These are phyloP conservation scores for Marmota monax DNA, from an alignment of 2,113 vertebrate genomes.

Conservation along the genomic window DNA sequence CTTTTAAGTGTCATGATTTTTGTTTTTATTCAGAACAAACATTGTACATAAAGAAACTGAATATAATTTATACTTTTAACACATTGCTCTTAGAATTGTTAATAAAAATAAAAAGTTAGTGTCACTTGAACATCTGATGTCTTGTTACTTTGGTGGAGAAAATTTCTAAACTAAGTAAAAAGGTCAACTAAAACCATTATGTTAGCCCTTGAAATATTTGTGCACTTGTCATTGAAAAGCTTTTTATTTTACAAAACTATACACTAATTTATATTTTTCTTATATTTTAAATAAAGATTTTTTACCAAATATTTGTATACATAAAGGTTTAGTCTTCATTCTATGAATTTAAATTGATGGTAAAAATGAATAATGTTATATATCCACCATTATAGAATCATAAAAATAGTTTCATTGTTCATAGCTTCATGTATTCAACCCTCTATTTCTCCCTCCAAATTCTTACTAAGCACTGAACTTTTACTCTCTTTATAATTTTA, in stretches of 20 bases:
- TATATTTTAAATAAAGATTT: not conserved
- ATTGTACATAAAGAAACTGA: not conserved
- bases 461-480: not conserved
- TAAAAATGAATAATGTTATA: too few species aligned
- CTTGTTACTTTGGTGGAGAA: not conserved
- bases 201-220: not conserved
- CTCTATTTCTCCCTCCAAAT: not conserved
- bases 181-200: not conserved
- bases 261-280: not conserved
- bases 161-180: not conserved
- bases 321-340: not conserved
- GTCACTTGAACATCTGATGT: not conserved
- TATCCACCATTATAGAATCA: too few species aligned
- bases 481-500: not conserved
- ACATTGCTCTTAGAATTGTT: not conserved
- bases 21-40: not conserved
- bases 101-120: not conserved
- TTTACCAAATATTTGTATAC: not conserved
- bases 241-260: not conserved
- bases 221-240: not conserved
- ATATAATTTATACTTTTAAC: not conserved
- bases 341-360: not conserved
- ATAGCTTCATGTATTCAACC: not conserved
- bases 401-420: not conserved
- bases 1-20: not conserved